Evolutionary conservation across 2,113 vertebrate genomes (phyloP), one percentile per base, ranked within the genome.

Genomic region (Microcebus ravelobensis): DNA sequence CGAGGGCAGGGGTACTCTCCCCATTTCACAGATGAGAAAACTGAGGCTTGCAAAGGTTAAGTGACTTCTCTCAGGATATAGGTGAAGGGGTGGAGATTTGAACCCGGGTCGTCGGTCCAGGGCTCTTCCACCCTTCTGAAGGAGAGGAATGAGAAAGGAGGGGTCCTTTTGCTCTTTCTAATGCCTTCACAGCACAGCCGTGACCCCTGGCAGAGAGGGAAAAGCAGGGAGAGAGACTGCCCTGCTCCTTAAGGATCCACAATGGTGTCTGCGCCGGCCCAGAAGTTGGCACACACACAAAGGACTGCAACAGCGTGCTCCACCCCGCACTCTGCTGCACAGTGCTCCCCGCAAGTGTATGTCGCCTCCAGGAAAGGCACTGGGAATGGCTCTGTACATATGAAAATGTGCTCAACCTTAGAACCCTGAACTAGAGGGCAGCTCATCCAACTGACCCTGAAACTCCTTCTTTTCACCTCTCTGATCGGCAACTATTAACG

Each of bases 281-380:
- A n/a, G 45, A 94, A 95, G 21, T 5, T 2, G 2, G 68, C 81
- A 86, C 50, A 63, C 31, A 91, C 17, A 50, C 52, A 23, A 9
- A 57, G 17, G 59, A 70, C 36, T 3, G 10, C 10, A 42, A 2
- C 29, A 2, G 23, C 15, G 2, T 1, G 0, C 8, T 79, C 25
- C 12, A 11, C n/a, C 57, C 31, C n/a, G 23, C 13, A 2, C 70
- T 1, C 6, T 9, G n/a, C 34, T 3, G 1, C 8, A 9, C 0
- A 1, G 8, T 34, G 21, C 65, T 21, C 61, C 25, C 42, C 57
- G 42, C 17, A 29, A 82, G 59, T 17, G n/a, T 55, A 27, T 1
- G 27, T 29, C 48, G 52, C 48, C 52, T 90, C 83, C 9, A 68
- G 45, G 50, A 74, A n/a, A 88, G 70, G 52, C 9, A 18, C 31